Conservation (phyloP, 2,113 vertebrate species). For the Conger conger region DNA sequence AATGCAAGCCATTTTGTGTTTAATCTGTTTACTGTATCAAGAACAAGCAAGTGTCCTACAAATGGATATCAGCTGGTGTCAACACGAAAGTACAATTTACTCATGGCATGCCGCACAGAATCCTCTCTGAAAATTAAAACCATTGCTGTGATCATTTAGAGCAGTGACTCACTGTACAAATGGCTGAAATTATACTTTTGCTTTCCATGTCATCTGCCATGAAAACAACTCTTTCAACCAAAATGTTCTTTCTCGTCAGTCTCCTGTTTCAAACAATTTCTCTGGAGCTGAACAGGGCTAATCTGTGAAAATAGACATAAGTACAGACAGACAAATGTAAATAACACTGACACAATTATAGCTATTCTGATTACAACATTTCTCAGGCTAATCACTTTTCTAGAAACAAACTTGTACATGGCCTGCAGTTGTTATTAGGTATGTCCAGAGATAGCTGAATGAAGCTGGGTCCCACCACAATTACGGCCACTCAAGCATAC, state of each 20-base stretch:
- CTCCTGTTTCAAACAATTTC: constrained; percentile 49
- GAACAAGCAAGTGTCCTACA: background rate
- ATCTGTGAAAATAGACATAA: constrained; percentile 53
- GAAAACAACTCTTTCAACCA: constrained; percentile 46
- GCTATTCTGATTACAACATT: constrained; percentile 71
- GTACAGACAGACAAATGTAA: constrained; percentile 63
- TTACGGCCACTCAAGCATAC: constrained; percentile 80
- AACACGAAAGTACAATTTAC: background rate
- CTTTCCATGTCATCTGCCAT: constrained; percentile 16
- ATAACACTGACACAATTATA: constrained; percentile 68
- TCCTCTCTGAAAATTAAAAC: constrained; percentile 24
- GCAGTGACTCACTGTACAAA: constrained; percentile 41
- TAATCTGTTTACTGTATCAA: background rate
- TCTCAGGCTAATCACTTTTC: constrained; percentile 74
- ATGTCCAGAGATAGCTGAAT: constrained; percentile 73
- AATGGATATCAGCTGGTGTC: constrained; percentile 3
- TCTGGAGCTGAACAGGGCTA: constrained; percentile 50
- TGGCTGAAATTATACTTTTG: constrained; percentile 17
- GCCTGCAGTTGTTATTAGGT: constrained; percentile 77
- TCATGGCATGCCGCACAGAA: background rate
- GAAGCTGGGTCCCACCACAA: constrained; percentile 73
- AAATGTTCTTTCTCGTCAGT: constrained; percentile 45
- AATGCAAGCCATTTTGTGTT: background rate
- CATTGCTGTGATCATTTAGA: constrained; percentile 20
- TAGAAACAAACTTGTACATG: constrained; percentile 71